These are phyloP conservation scores for Dufourea novaeangliae DNA, from an alignment of 1,140 invertebrate species.

Conservation along the genomic window DNA sequence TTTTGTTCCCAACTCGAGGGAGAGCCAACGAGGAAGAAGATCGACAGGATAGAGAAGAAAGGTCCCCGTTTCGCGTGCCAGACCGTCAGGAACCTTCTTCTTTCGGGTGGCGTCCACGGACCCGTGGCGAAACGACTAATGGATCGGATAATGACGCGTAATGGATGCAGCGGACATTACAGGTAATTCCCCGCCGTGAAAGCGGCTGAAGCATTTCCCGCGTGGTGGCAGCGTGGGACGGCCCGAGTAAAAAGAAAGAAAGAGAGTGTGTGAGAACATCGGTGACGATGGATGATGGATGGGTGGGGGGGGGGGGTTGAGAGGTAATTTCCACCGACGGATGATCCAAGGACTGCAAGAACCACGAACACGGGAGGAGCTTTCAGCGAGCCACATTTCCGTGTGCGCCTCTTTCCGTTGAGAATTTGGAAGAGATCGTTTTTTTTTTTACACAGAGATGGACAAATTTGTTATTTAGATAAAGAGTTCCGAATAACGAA, in stretches of 20 bases:
- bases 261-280: constrained; percentile 8
- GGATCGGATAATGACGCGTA: constrained; percentile 65
- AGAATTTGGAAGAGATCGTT: not conserved
- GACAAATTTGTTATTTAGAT: no score
- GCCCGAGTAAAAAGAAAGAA: constrained; percentile 10
- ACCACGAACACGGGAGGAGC: not conserved
- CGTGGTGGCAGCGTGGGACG: not conserved
- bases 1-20: not conserved
- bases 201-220: constrained; percentile 38
- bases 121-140: constrained; percentile 55
- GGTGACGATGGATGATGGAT: constrained; percentile 33
- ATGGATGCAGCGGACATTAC: constrained; percentile 57
- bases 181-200: constrained; percentile 63
- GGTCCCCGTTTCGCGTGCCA: not conserved
- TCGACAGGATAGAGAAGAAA: constrained; percentile 1
- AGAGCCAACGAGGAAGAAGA: not conserved
- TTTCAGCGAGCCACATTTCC: constrained; percentile 34
- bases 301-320: constrained; percentile 4
- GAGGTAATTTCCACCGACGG: constrained; percentile 42
- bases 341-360: constrained; percentile 40
- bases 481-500: no score
- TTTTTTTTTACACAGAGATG: no score
- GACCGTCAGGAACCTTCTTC: not conserved
- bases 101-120: constrained; percentile 23
- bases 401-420: not conserved